phyloP scores from a whole-genome alignment of 1,140 invertebrate genomes.

The Acyrthosiphon pisum region DNA sequence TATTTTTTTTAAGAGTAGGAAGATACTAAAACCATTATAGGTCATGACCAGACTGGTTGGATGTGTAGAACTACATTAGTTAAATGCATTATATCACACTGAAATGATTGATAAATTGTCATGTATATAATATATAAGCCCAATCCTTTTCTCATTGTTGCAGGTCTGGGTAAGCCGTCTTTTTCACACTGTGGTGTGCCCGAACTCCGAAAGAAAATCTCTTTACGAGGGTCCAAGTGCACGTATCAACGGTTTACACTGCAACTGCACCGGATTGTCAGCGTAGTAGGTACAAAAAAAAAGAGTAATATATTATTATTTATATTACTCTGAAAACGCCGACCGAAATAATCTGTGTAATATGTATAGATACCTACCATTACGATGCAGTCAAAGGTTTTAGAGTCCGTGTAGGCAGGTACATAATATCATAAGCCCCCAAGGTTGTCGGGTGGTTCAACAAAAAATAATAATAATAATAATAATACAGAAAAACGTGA shows the following conservation, averaged over 20 bases:
- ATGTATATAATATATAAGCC: background rate
- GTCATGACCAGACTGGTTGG: slow-evolving; percentile 37
- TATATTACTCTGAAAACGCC: background rate
- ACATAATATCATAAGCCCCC: background rate
- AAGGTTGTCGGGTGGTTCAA: background rate
- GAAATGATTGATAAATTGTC: slow-evolving; percentile 27
- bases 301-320: background rate
- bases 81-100: background rate
- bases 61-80: slow-evolving; percentile 5
- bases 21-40: slow-evolving; percentile 14
- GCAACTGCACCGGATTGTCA: background rate
- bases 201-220: background rate
- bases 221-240: background rate
- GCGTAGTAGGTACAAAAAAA: background rate
- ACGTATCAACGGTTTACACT: background rate
- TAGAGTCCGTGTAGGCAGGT: background rate
- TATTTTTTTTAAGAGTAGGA: background rate
- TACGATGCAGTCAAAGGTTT: background rate
- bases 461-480: background rate
- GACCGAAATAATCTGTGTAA: too few species aligned
- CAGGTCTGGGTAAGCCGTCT: background rate
- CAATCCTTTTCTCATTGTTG: slow-evolving; percentile 28
- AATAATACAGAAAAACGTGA: slow-evolving; percentile 29
- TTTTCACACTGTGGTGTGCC: background rate
- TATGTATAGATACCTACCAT: background rate